Evolutionary conservation across 2,797 vertebrate species (phyloP).

Genomic region (Oreochromis mossambicus): DNA sequence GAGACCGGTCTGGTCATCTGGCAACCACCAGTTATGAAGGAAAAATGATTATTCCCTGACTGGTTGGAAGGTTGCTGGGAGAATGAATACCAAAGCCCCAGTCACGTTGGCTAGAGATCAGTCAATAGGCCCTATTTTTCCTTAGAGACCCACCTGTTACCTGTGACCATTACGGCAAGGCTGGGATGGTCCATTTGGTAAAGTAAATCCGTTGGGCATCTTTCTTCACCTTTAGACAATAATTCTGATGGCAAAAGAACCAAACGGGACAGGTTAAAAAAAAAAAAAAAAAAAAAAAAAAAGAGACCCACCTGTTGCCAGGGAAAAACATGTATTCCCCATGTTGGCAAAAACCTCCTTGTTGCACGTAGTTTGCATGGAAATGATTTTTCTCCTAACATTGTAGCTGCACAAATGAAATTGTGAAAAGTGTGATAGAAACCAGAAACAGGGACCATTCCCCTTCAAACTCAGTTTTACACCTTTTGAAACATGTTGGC

Average conservation of each 20-base stretch:
- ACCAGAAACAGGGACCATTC: background rate
- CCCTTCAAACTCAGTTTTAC: background rate
- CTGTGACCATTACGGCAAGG: no score
- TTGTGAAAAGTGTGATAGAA: background rate
- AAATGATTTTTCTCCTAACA: background rate
- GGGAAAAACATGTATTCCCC: background rate
- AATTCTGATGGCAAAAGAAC: no score
- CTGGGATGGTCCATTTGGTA: no score
- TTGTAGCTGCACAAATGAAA: background rate
- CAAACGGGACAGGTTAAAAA: no score
- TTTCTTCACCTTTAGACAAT: no score
- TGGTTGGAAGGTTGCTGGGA: background rate
- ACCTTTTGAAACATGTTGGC: background rate
- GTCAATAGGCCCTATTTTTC: background rate
- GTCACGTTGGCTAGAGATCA: background rate
- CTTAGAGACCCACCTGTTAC: background rate
- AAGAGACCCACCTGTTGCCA: background rate
- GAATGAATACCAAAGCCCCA: background rate
- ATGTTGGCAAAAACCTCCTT: background rate
- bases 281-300: no score
- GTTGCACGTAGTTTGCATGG: accelerated
- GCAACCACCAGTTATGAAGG: background rate
- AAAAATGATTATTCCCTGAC: accelerated
- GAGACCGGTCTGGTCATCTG: background rate
- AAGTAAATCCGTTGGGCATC: no score